Evolutionary conservation across 2,888 invertebrate species (phyloP).

Genomic region (Sesamia inferens): DNA sequence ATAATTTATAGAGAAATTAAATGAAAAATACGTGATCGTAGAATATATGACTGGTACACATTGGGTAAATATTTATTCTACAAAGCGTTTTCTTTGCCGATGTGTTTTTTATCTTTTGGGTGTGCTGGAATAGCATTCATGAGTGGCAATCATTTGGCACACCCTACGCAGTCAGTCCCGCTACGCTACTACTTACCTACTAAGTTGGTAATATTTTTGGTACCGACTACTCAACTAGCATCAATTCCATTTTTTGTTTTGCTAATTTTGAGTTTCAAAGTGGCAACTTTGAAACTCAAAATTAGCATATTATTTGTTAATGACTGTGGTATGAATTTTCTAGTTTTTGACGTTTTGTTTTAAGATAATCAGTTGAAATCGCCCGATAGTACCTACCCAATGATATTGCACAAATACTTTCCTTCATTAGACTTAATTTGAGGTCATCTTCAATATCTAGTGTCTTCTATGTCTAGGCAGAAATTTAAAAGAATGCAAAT

Average conservation of each 20-base stretch:
- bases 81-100: not conserved
- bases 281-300: no score
- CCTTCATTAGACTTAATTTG: not conserved
- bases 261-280: not conserved
- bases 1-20: not conserved
- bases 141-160: constrained; percentile 20
- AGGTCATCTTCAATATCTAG: not conserved
- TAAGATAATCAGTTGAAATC: not conserved
- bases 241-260: not conserved
- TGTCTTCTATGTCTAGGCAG: no score
- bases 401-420: not conserved
- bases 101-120: constrained; percentile 36
- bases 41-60: not conserved
- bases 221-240: not conserved
- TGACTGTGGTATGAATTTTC: not conserved
- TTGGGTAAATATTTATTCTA: not conserved
- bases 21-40: not conserved
- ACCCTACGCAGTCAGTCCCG: constrained; percentile 5
- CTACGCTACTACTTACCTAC: not conserved
- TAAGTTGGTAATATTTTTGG: constrained; percentile 3
- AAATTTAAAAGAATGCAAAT: no score
- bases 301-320: not conserved
- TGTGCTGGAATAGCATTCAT: constrained; percentile 34
- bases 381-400: no score
- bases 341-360: not conserved